Evolutionary conservation across 2,888 invertebrate genomes (phyloP), one percentile per base, ranked within the genome.

Genomic region (Nasonovia ribisnigri): DNA sequence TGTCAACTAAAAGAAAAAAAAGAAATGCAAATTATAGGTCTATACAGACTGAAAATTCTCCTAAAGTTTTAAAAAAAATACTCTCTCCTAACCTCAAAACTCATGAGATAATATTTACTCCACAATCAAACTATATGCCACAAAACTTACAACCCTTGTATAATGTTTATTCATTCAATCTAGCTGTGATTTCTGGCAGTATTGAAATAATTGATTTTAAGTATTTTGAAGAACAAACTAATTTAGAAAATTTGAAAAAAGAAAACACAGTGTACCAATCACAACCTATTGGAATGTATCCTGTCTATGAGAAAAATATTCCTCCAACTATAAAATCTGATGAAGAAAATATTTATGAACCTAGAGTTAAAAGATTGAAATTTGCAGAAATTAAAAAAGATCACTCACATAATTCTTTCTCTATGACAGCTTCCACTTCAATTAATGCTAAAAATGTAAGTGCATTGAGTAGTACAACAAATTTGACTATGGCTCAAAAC

Each of bases 131-230:
- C 6, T 93, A 60, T 86, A 29, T 90, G n/a, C 93, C 93, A n/a
- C 26, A 60, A 36, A 90, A 86, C 43, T 5, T 93, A 90, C 86
- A 67, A 43, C 92, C 89, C 0, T 86, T 95, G 92, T 95, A 95
- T 51, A 94, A 57, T 24, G 95, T 94, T 94, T 95, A 95, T 94
- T 94, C 94, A 54, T 94, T 84, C 16, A 84, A 77, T 91, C 95
- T 95, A 54, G 94, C 46, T 94, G 95, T 84, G 60, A 94, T 77
- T 94, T 94, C 77, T 91, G 94, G 84, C 94, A 94, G 60, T 95
- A 95, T 54, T 94, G 94, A n/a, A 95, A 95, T 94, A 95, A 96
- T 94, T 94, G 95, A 94, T 43, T 24, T 2, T 54, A 16, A 6
- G 8, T 20, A 77, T 92, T 77, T 77, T 24, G 54, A 88, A 77